These are phyloP conservation scores for Eucidaris tribuloides DNA, from an alignment of 35 echinoderm and acorn worm genomes.

Conservation along the genomic window DNA sequence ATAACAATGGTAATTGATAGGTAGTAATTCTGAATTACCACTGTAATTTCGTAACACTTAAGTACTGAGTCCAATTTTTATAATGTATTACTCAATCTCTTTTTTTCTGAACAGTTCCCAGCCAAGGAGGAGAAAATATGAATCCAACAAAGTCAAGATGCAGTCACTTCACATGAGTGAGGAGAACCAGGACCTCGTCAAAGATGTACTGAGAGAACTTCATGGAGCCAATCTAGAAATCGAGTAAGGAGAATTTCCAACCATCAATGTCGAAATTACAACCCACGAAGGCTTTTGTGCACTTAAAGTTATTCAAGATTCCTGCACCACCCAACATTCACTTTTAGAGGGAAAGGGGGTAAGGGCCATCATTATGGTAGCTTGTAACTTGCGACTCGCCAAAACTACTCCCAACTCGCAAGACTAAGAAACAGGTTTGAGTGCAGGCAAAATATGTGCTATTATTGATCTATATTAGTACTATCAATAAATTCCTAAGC, in stretches of 20 bases:
- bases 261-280: background rate
- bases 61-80: too few relatives aligned
- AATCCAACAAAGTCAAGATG: conserved; percentile 63
- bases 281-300: background rate
- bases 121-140: too few relatives aligned
- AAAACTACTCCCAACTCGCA: too few relatives aligned
- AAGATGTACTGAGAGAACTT: conserved; percentile 57
- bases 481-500: too few relatives aligned
- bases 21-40: too few relatives aligned
- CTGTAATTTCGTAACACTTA: too few relatives aligned
- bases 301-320: background rate
- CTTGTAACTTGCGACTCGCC: background rate
- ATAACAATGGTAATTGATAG: too few relatives aligned
- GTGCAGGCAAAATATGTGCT: too few relatives aligned
- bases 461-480: too few relatives aligned
- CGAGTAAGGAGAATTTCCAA: background rate
- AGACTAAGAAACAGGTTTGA: too few relatives aligned
- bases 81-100: too few relatives aligned
- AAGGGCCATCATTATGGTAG: background rate
- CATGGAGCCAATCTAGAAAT: conserved; percentile 28
- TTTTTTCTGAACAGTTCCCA: too few relatives aligned
- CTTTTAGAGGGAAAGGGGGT: background rate
- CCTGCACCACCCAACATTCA: background rate
- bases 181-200: conserved; percentile 63
- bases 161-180: conserved; percentile 62